These are phyloP conservation scores for Leuctra nigra DNA, from an alignment of 2,888 invertebrate species.

Conservation along the genomic window DNA sequence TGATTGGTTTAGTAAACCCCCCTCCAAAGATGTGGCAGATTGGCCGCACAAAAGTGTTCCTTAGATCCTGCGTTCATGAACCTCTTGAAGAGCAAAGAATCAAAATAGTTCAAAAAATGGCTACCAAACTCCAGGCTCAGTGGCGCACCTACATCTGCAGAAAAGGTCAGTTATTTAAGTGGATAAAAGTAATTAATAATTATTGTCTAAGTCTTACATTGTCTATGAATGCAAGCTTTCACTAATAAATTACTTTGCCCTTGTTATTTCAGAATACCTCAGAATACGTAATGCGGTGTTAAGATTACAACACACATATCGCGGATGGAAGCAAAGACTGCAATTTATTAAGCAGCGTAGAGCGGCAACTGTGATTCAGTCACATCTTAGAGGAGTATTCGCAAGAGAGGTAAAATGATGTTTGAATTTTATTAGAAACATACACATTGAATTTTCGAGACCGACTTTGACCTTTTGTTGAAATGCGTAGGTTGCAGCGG, in stretches of 20 bases:
- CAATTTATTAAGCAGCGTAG: conserved; percentile 73
- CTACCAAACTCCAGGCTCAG: conserved; percentile 65
- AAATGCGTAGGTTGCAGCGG: conserved; percentile 56
- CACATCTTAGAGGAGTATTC: conserved; percentile 81
- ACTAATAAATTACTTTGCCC: neutral
- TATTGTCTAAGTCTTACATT: neutral
- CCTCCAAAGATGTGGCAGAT: conserved; percentile 80
- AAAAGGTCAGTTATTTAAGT: conserved; percentile 41
- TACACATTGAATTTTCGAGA: neutral
- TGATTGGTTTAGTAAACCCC: conserved; percentile 59
- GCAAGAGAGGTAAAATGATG: conserved; percentile 86
- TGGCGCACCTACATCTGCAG: conserved; percentile 61
- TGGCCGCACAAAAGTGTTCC: conserved; percentile 79
- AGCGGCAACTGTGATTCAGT: conserved; percentile 79
- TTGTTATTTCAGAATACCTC: conserved; percentile 48
- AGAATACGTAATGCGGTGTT: conserved; percentile 60
- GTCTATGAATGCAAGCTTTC: neutral
- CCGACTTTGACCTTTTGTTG: neutral
- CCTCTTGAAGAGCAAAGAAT: conserved; percentile 76
- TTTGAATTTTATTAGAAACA: too few species aligned
- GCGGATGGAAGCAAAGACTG: conserved; percentile 78
- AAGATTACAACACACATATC: conserved; percentile 75
- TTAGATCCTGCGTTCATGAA: conserved; percentile 73
- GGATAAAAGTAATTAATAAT: neutral
- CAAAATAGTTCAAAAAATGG: conserved; percentile 59